These are phyloP conservation scores for Aldrovandia affinis DNA, from an alignment of 2,797 vertebrate genomes.

Conservation along the genomic window DNA sequence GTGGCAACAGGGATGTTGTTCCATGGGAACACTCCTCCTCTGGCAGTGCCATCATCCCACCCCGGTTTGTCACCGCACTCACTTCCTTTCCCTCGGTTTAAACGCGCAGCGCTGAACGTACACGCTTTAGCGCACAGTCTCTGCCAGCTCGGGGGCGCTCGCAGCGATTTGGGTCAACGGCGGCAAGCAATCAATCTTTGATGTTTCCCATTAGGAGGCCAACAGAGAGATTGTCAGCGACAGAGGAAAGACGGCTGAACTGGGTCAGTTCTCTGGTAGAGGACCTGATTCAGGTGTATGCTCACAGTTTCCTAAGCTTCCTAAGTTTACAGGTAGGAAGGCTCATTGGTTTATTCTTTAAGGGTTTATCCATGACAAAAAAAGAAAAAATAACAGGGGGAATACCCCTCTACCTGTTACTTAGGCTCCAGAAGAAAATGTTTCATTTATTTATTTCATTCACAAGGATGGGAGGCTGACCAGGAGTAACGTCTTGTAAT, in stretches of 20 bases:
- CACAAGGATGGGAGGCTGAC: too few relatives aligned
- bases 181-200: constrained; percentile 8
- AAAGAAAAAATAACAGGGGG: background rate
- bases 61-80: background rate
- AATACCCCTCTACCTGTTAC: background rate
- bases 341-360: background rate
- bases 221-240: background rate
- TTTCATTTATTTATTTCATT: background rate
- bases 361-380: background rate
- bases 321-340: background rate
- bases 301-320: background rate
- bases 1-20: background rate
- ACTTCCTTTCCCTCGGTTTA: background rate
- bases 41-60: background rate
- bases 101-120: background rate
- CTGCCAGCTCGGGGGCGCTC: background rate
- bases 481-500: too few relatives aligned
- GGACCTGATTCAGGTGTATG: background rate
- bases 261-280: background rate
- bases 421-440: background rate
- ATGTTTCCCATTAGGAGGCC: background rate
- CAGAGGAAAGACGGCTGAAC: background rate
- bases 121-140: background rate
- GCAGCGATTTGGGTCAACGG: background rate
- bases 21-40: background rate